phyloP scores from a whole-genome alignment of 2,113 vertebrate species.

The Sinosuthora webbiana region DNA sequence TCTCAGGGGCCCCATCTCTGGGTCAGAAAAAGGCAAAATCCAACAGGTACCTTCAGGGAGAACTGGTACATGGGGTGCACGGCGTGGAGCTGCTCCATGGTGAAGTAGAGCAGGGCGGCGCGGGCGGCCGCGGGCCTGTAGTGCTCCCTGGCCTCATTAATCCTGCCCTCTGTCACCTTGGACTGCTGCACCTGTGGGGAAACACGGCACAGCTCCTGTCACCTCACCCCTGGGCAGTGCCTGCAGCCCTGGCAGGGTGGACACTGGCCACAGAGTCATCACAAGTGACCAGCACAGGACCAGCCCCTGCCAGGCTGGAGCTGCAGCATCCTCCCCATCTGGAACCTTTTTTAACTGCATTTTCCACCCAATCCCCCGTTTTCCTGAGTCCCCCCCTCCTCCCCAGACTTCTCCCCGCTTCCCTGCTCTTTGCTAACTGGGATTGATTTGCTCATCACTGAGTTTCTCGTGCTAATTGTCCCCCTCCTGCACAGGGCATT shows the following conservation, averaged over 20 bases:
- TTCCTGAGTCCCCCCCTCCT: neutral
- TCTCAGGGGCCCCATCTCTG: too few relatives aligned
- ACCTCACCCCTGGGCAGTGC: neutral
- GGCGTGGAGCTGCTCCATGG: conserved; percentile 88
- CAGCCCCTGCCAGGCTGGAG: neutral
- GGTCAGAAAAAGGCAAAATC: too few relatives aligned
- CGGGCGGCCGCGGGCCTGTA: conserved; percentile 83
- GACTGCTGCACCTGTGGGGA: conserved; percentile 89
- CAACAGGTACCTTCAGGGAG: neutral
- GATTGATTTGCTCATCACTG: neutral
- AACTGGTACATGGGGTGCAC: conserved; percentile 57
- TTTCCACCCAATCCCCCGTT: neutral
- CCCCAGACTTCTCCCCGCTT: neutral
- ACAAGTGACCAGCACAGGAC: accelerated
- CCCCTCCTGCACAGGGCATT: neutral
- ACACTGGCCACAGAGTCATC: accelerated
- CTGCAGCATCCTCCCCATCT: neutral
- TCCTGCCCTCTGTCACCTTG: conserved; percentile 85
- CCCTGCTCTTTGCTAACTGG: neutral
- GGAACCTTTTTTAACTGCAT: neutral
- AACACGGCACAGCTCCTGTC: neutral
- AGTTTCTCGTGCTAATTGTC: neutral
- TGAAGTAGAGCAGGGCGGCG: conserved; percentile 93
- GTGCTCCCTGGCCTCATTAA: conserved; percentile 90
- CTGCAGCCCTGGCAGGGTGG: neutral